Evolutionary conservation across 1,140 invertebrate species (phyloP).

Genomic region (Laupala kohalensis): DNA sequence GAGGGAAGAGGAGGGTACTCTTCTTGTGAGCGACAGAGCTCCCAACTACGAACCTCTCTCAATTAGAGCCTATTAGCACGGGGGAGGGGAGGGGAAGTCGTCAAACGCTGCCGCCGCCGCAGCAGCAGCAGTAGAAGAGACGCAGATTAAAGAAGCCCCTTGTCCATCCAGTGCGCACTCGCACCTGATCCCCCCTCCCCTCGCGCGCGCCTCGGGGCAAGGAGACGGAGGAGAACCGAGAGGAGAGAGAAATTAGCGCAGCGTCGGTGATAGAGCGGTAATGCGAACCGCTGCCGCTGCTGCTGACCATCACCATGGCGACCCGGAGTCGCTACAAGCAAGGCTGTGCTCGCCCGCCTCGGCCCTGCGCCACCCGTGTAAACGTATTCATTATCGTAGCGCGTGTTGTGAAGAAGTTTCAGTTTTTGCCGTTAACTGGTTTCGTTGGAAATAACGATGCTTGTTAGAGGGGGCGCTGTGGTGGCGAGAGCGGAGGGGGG

Average conservation of each 20-base stretch:
- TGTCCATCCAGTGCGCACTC: neutral
- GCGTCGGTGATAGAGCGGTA: neutral
- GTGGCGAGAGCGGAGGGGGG: neutral
- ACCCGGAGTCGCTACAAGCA: neutral
- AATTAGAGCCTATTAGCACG: slow-evolving; percentile 22
- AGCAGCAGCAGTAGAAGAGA: neutral
- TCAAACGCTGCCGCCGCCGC: neutral
- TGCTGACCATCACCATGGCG: neutral
- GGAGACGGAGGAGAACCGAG: neutral
- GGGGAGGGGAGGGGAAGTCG: neutral
- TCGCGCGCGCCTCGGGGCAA: neutral
- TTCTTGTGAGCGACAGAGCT: neutral
- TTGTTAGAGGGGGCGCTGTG: slow-evolving; percentile 1
- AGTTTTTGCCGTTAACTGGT: slow-evolving; percentile 6
- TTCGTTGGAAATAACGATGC: slow-evolving; percentile 9
- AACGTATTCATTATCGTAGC: slow-evolving; percentile 3
- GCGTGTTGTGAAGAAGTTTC: slow-evolving; percentile 5
- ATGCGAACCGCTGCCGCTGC: neutral
- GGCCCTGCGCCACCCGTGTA: neutral
- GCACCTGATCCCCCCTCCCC: neutral
- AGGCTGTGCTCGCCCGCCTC: neutral
- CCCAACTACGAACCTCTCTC: slow-evolving; percentile 19
- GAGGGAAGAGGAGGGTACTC: too few relatives aligned
- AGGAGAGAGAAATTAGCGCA: neutral
- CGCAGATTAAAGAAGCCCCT: slow-evolving; percentile 2